Evolutionary conservation across 2,113 vertebrate genomes (phyloP).

Genomic region (Caloenas nicobarica): DNA sequence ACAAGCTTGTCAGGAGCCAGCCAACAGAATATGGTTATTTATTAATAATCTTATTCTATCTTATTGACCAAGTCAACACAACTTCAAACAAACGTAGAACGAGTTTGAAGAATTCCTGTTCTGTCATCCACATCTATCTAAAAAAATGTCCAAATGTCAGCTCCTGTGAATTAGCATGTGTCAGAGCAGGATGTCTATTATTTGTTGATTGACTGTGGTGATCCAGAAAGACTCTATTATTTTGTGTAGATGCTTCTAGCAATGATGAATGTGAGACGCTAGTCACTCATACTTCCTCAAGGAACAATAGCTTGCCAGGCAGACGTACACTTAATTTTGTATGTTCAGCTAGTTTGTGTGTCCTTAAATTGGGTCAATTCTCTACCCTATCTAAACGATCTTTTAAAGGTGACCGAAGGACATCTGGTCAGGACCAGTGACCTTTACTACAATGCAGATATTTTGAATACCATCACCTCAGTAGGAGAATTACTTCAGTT

Average conservation of each 20-base stretch:
- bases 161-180: neutral
- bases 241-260: neutral
- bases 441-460: neutral
- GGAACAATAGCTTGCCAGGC: neutral
- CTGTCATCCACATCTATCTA: neutral
- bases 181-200: neutral
- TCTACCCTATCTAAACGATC: neutral
- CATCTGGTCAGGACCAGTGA: neutral
- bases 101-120: neutral
- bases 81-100: neutral
- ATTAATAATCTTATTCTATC: neutral
- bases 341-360: neutral
- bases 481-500: neutral
- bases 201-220: neutral
- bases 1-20: neutral
- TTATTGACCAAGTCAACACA: neutral
- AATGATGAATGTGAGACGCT: neutral
- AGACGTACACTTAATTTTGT: neutral
- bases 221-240: neutral
- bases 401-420: neutral
- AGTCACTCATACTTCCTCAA: neutral
- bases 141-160: neutral
- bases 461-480: neutral
- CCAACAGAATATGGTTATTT: neutral
- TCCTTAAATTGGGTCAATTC: neutral